Evolutionary conservation across 2,797 vertebrate genomes (phyloP), one percentile per base, ranked within the genome.

Genomic region (Gallinago nigripennis): DNA sequence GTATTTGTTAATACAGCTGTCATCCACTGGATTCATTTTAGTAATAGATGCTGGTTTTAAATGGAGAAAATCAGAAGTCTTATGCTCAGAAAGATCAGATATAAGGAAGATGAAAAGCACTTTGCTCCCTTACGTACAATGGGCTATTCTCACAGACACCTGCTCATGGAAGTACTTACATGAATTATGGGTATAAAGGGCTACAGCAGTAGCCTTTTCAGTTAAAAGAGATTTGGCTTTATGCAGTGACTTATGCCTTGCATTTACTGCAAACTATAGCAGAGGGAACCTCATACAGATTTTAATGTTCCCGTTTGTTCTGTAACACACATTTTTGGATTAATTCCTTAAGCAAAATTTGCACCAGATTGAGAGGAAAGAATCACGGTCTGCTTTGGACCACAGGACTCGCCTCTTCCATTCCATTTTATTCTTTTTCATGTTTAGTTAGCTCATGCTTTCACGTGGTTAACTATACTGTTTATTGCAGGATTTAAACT

Each of bases 291-390:
- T 96, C 86, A 58, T 31, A 80, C 8, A 46, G 71, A 88, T 91
- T 90, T 93, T 93, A 90, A 92, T 41, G 65, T 77, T 95, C 76
- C 84, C 64, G 0, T 92, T 93, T 95, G 92, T 76, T 92, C 84
- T 75, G 60, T 70, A 90, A 93, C 46, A 64, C 56, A 78, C 50
- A 82, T 91, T 95, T 92, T 56, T 96, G 64, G 87, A 94, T 72
- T 85, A 92, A 92, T 79, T 92, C 77, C 87, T 86, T 70, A 69
- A 71, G 86, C 37, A 95, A 95, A 95, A 95, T 93, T 96, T 97
- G 93, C 94, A 94, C 90, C 88, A 56, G 82, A 82, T 73, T 56
- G 76, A 88, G 78, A 95, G 88, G 92, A 96, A 97, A 94, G 95
- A 86, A 94, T 90, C 43, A 0, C 73, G 77, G 86, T 92, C 90